Evolutionary conservation across 2,113 vertebrate genomes (phyloP), one percentile per base, ranked within the genome.

Genomic region (Sebastes fasciatus): DNA sequence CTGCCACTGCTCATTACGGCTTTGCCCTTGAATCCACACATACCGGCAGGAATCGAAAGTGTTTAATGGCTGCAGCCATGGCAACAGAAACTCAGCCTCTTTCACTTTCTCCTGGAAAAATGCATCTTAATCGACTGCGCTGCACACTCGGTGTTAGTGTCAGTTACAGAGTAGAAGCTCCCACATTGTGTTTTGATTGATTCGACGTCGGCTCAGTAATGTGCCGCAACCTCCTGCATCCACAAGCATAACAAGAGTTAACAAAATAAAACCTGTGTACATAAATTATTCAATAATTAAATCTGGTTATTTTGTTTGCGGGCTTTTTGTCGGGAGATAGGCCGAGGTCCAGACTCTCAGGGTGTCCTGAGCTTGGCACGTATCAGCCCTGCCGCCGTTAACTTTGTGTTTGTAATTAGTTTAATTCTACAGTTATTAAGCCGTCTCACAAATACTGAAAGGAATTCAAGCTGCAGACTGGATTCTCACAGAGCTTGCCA

Each of bases 381-480:
- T 43, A 60, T 58, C 49, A 1, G 11, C 26, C 40, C 72, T 64
- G 86, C 79, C 40, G 74, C 88, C 54, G 17, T 40, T 79, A 51
- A 75, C 74, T 79, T 83, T 88, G 82, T 86, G 90, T 86, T 91
- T 82, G 86, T 86, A 90, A 92, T 91, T 88, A 88, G 88, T 91
- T 89, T 89, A 89, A 90, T 92, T 91, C 83, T 77, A 77, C 88
- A 74, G 82, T 89, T 85, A 90, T 90, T 89, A 92, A 90, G 77
- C 58, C 17, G 69, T 84, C 85, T 81, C 84, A 48, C 77, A 89
- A 81, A 91, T 45, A 69, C 80, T 84, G 89, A 82, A 69, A 89
- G 85, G 85, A 85, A 80, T 88, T 86, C 73, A 68, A 81, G 71
- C 78, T 63, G 83, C 86, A 75, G 84, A 72, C 68, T 8, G 66